These are phyloP conservation scores for Balearica regulorum DNA, from an alignment of 2,797 vertebrate species.

Conservation along the genomic window DNA sequence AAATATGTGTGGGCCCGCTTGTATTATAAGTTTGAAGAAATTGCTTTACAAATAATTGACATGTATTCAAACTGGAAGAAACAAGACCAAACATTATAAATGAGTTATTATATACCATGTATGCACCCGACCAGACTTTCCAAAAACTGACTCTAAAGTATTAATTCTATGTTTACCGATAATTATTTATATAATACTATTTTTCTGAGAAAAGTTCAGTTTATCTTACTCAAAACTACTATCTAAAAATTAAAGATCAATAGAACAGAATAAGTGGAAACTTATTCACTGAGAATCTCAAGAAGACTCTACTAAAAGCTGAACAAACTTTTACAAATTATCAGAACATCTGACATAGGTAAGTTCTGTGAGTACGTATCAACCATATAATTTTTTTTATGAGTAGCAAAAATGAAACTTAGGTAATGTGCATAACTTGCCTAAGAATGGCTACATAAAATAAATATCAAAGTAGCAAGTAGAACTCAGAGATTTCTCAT, in stretches of 20 bases:
- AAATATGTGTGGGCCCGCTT: neutral
- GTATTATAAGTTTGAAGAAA: neutral
- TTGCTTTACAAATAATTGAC: neutral
- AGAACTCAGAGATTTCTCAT: neutral
- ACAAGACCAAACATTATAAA: neutral
- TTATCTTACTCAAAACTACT: neutral
- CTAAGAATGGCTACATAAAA: neutral
- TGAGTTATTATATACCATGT: neutral
- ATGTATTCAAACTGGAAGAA: neutral
- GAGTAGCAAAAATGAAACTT: neutral
- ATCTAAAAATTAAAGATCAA: neutral
- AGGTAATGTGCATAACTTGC: neutral
- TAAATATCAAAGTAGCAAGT: neutral
- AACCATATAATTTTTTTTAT: neutral
- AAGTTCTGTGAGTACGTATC: neutral
- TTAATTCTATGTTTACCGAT: neutral
- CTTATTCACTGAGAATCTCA: neutral
- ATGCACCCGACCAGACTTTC: neutral
- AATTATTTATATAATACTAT: neutral
- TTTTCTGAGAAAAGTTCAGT: neutral
- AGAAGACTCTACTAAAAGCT: neutral
- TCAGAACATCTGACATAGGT: neutral
- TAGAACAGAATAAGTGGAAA: neutral
- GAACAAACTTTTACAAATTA: neutral
- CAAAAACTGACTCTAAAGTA: neutral